Base-by-base conservation (phyloP, 2,113 vertebrate species). In the Spea multiplicata region DNA sequence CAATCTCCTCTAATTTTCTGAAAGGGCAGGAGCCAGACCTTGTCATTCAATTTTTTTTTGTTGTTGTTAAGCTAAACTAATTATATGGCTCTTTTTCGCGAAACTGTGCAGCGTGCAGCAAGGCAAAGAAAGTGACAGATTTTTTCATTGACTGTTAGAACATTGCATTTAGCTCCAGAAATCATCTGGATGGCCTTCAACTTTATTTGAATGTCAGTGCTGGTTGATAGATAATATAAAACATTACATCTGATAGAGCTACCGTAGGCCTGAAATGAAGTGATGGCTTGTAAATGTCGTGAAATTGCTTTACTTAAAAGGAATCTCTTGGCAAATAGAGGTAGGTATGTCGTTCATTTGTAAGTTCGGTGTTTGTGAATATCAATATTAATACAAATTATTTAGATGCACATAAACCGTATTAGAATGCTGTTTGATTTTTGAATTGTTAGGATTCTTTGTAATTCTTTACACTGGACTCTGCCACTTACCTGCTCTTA, bases 1-100 rank as follows among this genome's bases (percentile, higher is more conserved):
- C 93, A 92, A 96, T 96, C 95, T 95, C 94, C 92, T 94, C 93
- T 98, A 97, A 99, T 98, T 98, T 95, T 94, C 90, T 91, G 89
- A 94, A 97, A 98, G 95, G 96, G 94, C 89, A 90, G 91, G 93
- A 94, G 94, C 88, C 87, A 88, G 95, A 96, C 96, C 96, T 94
- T 96, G 96, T 96, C 97, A 97, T 90, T 98, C 97, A 99, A 93
- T 87, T 83, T 73, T 77, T n/a, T 90, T 89, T 86, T 88, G 88
- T 88, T 86, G 83, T 82, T 75, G 69, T 84, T 86, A 92, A 88
- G 90, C 91, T 94, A 92, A 94, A 93, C 92, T 97, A 94, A 97
- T 96, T 95, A 96, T 91, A 85, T 90, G 84, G 86, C 89, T 87
- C 89, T 92, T 91, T 92, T 91, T 73, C 88, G 88, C 88, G 88